phyloP scores from a whole-genome alignment of 2,797 vertebrate genomes.

The Pterois miles region DNA sequence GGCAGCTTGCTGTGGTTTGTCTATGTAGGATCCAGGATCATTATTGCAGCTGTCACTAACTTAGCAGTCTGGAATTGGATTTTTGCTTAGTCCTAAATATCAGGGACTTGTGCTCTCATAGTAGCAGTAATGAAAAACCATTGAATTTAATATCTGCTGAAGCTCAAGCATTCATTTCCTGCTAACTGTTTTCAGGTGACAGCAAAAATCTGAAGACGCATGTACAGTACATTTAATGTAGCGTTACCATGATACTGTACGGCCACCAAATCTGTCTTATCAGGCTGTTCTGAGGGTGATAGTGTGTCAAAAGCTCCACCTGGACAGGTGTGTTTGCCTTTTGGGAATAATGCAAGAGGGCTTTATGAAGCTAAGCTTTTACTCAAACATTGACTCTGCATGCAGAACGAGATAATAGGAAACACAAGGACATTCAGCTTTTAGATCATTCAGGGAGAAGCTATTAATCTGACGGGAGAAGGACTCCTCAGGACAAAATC shows the following conservation, averaged over 20 bases:
- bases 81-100: slow-evolving; percentile 42
- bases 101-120: slow-evolving; percentile 40
- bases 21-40: slow-evolving; percentile 40
- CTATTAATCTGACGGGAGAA: slow-evolving; percentile 60
- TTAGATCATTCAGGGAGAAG: slow-evolving; percentile 51
- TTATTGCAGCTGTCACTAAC: slow-evolving; percentile 53
- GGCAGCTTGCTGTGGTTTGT: slow-evolving; percentile 34
- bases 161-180: slow-evolving; percentile 10
- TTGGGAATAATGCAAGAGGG: slow-evolving; percentile 56
- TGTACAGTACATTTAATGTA: background rate
- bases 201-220: background rate
- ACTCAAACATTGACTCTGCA: slow-evolving; percentile 70
- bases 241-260: background rate
- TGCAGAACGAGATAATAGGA: slow-evolving; percentile 48
- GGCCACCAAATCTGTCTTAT: slow-evolving; percentile 26
- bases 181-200: slow-evolving; percentile 16
- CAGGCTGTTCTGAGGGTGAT: slow-evolving; percentile 31
- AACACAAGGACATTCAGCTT: slow-evolving; percentile 52
- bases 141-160: slow-evolving; percentile 16
- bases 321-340: slow-evolving; percentile 77
- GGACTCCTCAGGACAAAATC: slow-evolving; percentile 34
- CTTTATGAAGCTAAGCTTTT: slow-evolving; percentile 62
- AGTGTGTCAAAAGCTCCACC: slow-evolving; percentile 53
- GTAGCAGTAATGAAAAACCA: slow-evolving; percentile 39
- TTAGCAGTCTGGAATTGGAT: slow-evolving; percentile 25